Base-by-base conservation (phyloP, 2,888 invertebrate species). In the Athrips mouffetella region DNA sequence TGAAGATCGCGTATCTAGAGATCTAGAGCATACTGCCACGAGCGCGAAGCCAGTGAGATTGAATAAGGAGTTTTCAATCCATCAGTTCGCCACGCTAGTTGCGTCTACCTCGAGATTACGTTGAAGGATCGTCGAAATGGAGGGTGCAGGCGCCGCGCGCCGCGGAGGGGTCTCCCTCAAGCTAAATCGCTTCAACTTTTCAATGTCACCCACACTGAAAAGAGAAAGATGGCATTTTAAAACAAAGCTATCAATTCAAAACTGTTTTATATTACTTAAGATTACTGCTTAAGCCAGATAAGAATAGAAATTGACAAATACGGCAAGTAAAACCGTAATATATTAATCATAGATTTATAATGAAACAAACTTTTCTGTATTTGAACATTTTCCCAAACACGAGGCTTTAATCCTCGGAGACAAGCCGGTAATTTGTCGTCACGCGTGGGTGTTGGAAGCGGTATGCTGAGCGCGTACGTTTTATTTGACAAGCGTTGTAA, bases 231-330 rank as follows among this genome's bases (percentile, higher is more conserved):
- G 1, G 21, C 21, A 21, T 21, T 37, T 37, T 10, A 37, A 35
- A 37, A 10, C 37, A 37, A 37, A 11, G 37, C 21, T 11, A 37
- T 37, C 37, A n/a, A 37, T 37, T 37, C 20, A 21, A 37, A 37
- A 18, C 37, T 27, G 27, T 27, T 27, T 7, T 8, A 27, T n/a
- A 8, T 8, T n/a, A n/a, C n/a, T n/a, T n/a, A 5, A 27, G 2
- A 27, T 27, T n/a, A 27, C 27, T 27, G 10, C 7, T 27, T 27
- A 10, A 10, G 27, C n/a, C n/a, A n/a, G n/a, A n/a, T n/a, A n/a
- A n/a, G n/a, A n/a, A n/a, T n/a, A n/a, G n/a, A n/a, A n/a, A n/a
- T n/a, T n/a, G n/a, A n/a, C n/a, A n/a, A n/a, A n/a, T n/a, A n/a
- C n/a, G n/a, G n/a, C n/a, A n/a, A n/a, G n/a, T n/a, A n/a, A n/a